Percentiles rank a stretch among this genome's conserved stretches.
Conservation (phyloP, 2,888 invertebrate genomes). For the Trisateles emortualis region DNA sequence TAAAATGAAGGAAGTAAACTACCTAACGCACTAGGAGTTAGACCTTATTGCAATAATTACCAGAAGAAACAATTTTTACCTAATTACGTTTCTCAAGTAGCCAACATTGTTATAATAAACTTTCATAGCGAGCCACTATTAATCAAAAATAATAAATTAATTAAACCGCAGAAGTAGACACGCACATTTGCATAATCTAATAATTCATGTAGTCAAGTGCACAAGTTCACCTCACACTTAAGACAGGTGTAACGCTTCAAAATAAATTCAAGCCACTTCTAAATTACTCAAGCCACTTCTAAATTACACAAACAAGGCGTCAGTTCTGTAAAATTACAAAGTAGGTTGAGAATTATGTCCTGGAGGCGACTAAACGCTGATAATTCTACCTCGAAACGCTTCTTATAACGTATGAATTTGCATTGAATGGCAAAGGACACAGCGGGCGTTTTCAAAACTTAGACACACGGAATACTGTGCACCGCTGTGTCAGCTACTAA, state of each 20-base stretch:
- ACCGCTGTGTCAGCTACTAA: constrained; percentile 32
- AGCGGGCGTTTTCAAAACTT: constrained; percentile 68
- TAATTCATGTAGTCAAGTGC: constrained; percentile 33
- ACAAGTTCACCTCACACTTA: constrained; percentile 23
- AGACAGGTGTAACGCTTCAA: constrained; percentile 43
- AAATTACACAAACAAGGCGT: constrained; percentile 56
- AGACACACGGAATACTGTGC: constrained; percentile 58
- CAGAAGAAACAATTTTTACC: not conserved
- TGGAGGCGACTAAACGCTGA: constrained; percentile 85
- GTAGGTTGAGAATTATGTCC: constrained; percentile 78
- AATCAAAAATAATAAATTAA: constrained; percentile 29
- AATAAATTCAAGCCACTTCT: constrained; percentile 36
- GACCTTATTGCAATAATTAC: not conserved
- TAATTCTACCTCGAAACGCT: constrained; percentile 81
- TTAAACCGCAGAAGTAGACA: constrained; percentile 24
- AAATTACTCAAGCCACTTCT: constrained; percentile 51
- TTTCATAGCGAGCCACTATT: constrained; percentile 17
- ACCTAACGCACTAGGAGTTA: not conserved
- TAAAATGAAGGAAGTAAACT: not conserved
- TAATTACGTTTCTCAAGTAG: constrained; percentile 11
- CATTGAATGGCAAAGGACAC: constrained; percentile 84
- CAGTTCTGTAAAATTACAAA: constrained; percentile 71
- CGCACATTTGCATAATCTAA: constrained; percentile 36
- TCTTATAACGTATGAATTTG: constrained; percentile 84
- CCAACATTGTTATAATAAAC: constrained; percentile 4